Evolutionary conservation across 2,888 invertebrate species (phyloP).

Genomic region (Noctua janthina): DNA sequence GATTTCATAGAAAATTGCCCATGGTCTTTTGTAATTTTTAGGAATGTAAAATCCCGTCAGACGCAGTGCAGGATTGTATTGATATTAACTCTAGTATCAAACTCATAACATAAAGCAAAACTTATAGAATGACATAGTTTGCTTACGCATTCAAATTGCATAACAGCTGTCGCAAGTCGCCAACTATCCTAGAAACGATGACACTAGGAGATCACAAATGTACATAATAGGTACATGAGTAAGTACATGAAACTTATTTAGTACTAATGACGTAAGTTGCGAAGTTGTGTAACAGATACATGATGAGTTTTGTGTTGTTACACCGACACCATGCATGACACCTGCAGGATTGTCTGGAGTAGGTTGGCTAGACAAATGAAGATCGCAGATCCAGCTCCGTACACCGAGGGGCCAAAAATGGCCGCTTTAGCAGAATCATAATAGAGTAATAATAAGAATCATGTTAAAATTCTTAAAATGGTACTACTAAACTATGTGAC

Average conservation of each 20-base stretch:
- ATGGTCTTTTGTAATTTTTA: too few relatives aligned
- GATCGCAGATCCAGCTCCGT: not conserved
- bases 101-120: conserved; percentile 1
- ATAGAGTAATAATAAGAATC: too few relatives aligned
- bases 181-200: conserved; percentile 47
- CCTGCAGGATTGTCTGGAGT: not conserved
- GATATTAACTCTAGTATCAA: not conserved
- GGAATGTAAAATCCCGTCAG: not conserved
- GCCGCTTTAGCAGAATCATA: too few relatives aligned
- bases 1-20: too few relatives aligned
- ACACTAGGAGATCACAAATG: conserved; percentile 48
- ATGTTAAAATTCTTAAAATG: too few relatives aligned
- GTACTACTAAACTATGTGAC: too few relatives aligned
- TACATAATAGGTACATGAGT: conserved; percentile 33
- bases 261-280: conserved; percentile 46
- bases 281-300: conserved; percentile 28
- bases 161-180: conserved; percentile 44
- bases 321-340: not conserved
- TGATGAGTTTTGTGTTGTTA: conserved; percentile 9
- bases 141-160: conserved; percentile 33
- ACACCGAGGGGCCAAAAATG: too few relatives aligned
- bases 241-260: conserved; percentile 41
- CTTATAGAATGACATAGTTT: conserved; percentile 25
- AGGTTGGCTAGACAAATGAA: not conserved
- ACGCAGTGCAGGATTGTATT: not conserved